Conservation (phyloP, 2,888 invertebrate genomes). For the Luperina testacea region DNA sequence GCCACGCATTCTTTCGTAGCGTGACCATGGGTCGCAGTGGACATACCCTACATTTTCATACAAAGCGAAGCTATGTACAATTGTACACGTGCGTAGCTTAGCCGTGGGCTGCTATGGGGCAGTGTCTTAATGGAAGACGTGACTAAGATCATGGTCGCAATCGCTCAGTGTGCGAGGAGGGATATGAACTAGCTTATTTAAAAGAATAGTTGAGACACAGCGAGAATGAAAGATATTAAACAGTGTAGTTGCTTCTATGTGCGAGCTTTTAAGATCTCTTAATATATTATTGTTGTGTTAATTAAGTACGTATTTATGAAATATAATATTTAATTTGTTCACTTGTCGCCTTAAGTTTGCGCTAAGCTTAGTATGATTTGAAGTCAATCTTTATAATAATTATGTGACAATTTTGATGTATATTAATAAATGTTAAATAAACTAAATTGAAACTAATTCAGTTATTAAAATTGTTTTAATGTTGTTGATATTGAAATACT, state of each 20-base stretch:
- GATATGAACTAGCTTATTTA: neutral
- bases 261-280: conserved; percentile 37
- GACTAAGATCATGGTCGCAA: neutral
- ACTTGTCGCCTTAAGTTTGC: conserved; percentile 7
- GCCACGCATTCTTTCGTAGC: no score
- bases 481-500: conserved; percentile 55
- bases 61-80: neutral
- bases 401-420: conserved; percentile 38
- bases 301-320: conserved; percentile 18
- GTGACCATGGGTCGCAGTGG: neutral
- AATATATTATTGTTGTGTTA: conserved; percentile 13
- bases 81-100: neutral
- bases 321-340: conserved; percentile 28
- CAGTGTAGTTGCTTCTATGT: conserved; percentile 1
- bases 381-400: conserved; percentile 49
- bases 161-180: neutral
- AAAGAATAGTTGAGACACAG: neutral
- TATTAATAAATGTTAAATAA: conserved; percentile 51
- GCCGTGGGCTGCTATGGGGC: neutral
- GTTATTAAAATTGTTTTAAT: conserved; percentile 57
- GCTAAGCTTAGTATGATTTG: conserved; percentile 30
- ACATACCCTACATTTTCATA: neutral
- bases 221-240: neutral
- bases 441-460: conserved; percentile 49
- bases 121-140: neutral